A percentile compares a stretch with the other conserved stretches of the same genome.
phyloP scores from a whole-genome alignment of 2,113 vertebrate species.

The Dipodomys ordii region DNA sequence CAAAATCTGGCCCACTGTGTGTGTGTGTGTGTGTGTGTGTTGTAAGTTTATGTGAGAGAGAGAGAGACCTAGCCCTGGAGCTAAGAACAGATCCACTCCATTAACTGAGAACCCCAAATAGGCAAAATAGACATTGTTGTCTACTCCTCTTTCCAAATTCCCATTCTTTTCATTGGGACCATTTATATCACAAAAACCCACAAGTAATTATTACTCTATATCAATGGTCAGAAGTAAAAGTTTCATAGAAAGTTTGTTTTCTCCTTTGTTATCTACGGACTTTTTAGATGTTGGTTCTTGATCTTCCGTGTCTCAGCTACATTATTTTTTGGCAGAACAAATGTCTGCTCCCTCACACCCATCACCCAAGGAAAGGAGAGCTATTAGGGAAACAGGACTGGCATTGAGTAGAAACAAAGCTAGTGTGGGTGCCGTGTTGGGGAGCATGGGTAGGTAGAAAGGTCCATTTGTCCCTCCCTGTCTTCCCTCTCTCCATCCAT shows the following conservation, averaged over 20 bases:
- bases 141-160: fast-evolving
- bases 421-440: background rate
- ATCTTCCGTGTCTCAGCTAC: background rate
- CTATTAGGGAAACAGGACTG: too few species aligned
- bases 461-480: background rate
- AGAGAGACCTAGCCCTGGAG: background rate
- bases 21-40: background rate
- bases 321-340: background rate
- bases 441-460: background rate
- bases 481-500: background rate
- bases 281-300: background rate
- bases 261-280: background rate
- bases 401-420: background rate
- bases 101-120: background rate
- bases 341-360: background rate
- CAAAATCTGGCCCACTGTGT: background rate
- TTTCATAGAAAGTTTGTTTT: background rate
- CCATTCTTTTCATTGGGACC: background rate
- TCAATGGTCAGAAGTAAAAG: slow-evolving; percentile 25
- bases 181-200: background rate
- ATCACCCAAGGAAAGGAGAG: too few species aligned
- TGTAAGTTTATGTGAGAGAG: too few species aligned
- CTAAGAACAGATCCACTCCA: background rate
- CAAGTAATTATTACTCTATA: slow-evolving; percentile 12
- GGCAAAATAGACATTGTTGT: background rate